Percentiles rank a stretch among this genome's conserved stretches.
Evolutionary conservation across 2,888 invertebrate species (phyloP).

Genomic region (Polietes domitor): DNA sequence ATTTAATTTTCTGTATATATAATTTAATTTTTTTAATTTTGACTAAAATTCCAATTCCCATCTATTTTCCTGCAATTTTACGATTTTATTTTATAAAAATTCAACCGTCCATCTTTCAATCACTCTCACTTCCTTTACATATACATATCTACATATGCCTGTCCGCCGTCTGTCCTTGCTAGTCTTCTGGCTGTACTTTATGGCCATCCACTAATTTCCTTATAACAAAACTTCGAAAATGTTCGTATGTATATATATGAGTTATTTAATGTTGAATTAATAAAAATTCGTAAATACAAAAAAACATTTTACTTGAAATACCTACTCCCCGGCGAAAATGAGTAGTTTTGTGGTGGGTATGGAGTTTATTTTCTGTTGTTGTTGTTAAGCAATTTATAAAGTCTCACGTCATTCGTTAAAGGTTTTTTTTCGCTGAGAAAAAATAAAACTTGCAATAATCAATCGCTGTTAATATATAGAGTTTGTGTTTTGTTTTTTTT

Average conservation of each 20-base stretch:
- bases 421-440: constrained; percentile 26
- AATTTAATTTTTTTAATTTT: no score
- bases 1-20: no score
- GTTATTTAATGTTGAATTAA: constrained; percentile 11
- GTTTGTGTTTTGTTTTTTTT: constrained; percentile 14
- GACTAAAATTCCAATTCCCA: no score
- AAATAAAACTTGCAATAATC: constrained; percentile 28
- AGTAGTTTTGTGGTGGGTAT: background rate
- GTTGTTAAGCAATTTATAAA: constrained; percentile 25
- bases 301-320: background rate
- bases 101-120: background rate
- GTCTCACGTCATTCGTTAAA: constrained; percentile 60
- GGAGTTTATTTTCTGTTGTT: background rate
- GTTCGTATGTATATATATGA: background rate
- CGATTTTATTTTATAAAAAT: no score
- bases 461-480: constrained; percentile 20
- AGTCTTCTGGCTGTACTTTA: background rate
- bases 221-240: background rate
- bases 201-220: background rate
- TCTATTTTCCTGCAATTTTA: no score
- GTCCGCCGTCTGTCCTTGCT: background rate
- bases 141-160: background rate
- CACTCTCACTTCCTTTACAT: background rate
- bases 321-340: background rate
- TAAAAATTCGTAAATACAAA: background rate